Percentiles rank a stretch among this genome's conserved stretches.
phyloP scores from a whole-genome alignment of 2,888 invertebrate genomes.

The Drosophila barbarae region DNA sequence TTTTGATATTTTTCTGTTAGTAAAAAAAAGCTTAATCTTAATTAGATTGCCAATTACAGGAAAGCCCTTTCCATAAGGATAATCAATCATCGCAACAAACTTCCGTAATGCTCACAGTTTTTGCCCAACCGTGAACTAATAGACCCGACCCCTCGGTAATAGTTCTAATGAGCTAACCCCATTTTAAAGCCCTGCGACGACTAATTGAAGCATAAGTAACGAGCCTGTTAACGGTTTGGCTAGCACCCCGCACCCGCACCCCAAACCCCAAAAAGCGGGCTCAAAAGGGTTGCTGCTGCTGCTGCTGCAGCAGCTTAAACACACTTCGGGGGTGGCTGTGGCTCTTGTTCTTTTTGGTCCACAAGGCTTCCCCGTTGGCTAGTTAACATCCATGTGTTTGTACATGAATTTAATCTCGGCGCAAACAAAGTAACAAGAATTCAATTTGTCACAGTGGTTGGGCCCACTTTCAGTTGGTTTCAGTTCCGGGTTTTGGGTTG shows the following conservation, averaged over 20 bases:
- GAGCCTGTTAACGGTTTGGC: conserved; percentile 38
- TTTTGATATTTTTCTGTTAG: background rate
- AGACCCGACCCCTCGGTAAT: conserved; percentile 21
- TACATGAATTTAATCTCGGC: conserved; percentile 68
- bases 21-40: background rate
- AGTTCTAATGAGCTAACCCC: conserved; percentile 41
- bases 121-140: background rate
- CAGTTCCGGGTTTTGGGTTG: conserved; percentile 15
- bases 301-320: background rate
- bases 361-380: conserved; percentile 17
- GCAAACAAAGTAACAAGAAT: conserved; percentile 74
- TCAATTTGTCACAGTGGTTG: conserved; percentile 76
- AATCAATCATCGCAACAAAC: conserved; percentile 2
- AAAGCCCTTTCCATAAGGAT: background rate
- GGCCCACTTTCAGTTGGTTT: conserved; percentile 17
- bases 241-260: background rate
- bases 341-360: conserved; percentile 9
- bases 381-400: conserved; percentile 62
- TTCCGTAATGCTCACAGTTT: conserved; percentile 1
- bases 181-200: conserved; percentile 31
- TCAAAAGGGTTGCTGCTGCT: conserved; percentile 38
- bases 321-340: conserved; percentile 15
- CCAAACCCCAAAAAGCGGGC: conserved; percentile 4
- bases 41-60: background rate
- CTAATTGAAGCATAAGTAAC: conserved; percentile 61